Percentiles rank a stretch among this genome's conserved stretches.
Evolutionary conservation across 2,888 invertebrate genomes (phyloP).

Genomic region (Chamaedrilus cognettii): DNA sequence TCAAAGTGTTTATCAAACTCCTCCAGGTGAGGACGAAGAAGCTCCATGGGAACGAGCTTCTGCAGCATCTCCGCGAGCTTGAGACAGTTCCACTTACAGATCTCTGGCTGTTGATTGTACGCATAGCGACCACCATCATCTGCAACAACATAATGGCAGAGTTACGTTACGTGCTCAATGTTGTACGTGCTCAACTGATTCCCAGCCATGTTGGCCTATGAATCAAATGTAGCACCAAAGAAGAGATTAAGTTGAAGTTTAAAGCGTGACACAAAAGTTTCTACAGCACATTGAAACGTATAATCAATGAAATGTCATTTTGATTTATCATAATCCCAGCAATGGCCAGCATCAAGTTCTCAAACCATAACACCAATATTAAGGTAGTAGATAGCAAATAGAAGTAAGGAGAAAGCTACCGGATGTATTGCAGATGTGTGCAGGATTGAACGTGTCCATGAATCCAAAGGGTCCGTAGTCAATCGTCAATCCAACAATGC

Average conservation of each 20-base stretch:
- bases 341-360: neutral
- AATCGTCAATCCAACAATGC: conserved; percentile 68
- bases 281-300: neutral
- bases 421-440: conserved; percentile 68
- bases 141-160: neutral
- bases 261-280: no score
- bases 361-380: no score
- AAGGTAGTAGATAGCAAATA: no score
- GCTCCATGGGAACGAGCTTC: conserved; percentile 58
- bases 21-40: conserved; percentile 50
- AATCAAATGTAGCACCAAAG: no score
- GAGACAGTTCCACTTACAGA: conserved; percentile 69
- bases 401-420: conserved; percentile 56
- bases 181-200: no score
- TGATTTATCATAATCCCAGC: neutral
- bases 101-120: conserved; percentile 67
- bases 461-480: conserved; percentile 73
- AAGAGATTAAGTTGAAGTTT: no score
- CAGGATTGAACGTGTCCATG: conserved; percentile 68
- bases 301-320: no score
- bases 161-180: no score
- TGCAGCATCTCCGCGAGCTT: conserved; percentile 67
- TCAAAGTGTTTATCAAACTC: conserved; percentile 55
- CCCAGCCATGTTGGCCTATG: no score
- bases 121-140: conserved; percentile 64